phyloP scores from a whole-genome alignment of 2,113 vertebrate genomes.

The Pangasianodon hypophthalmus region DNA sequence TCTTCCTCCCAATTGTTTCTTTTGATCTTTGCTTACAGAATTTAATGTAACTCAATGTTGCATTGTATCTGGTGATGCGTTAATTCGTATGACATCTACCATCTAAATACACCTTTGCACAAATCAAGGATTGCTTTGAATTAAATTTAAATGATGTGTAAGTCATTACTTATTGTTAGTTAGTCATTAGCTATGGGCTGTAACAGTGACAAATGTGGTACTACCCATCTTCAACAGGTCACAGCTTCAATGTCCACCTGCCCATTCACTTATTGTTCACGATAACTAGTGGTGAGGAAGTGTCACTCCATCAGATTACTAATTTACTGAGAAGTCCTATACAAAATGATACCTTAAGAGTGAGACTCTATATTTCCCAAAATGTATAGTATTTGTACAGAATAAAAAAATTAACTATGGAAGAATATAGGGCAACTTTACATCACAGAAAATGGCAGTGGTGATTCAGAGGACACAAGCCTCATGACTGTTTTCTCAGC shows the following conservation, averaged over 20 bases:
- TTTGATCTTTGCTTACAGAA: not conserved
- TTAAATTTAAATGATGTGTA: not conserved
- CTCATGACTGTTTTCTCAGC: not conserved
- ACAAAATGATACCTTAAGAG: not conserved
- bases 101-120: not conserved
- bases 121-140: not conserved
- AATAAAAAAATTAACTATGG: not conserved
- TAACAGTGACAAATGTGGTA: not conserved
- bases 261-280: not conserved
- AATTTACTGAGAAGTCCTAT: not conserved
- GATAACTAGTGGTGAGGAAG: not conserved
- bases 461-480: not conserved
- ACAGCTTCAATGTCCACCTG: not conserved
- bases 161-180: not conserved
- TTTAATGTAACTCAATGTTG: slow-evolving; percentile 1
- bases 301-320: not conserved
- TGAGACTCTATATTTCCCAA: not conserved
- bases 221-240: not conserved
- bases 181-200: not conserved
- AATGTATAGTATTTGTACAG: not conserved
- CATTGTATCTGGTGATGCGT: not conserved
- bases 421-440: not conserved
- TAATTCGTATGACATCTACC: not conserved
- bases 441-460: not conserved
- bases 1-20: not conserved